Percentiles rank a stretch among this genome's conserved stretches.
Evolutionary conservation across 2,888 invertebrate species (phyloP).

Genomic region (Drosophila colorata): DNA sequence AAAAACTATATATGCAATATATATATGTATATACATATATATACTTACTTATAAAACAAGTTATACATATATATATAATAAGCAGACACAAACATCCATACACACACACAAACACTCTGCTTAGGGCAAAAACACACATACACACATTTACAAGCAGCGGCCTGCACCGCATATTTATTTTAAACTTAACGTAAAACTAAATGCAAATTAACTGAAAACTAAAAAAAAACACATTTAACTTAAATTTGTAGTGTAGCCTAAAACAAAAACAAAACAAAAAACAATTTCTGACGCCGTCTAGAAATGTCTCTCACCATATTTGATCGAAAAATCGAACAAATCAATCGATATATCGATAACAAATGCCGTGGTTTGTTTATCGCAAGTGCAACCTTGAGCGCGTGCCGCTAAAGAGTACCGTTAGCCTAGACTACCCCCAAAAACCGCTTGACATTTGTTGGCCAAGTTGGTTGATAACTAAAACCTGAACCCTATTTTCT

Average conservation of each 20-base stretch:
- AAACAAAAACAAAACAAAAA: constrained; percentile 19
- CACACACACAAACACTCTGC: constrained; percentile 31
- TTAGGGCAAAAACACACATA: constrained; percentile 12
- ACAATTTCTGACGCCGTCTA: constrained; percentile 10
- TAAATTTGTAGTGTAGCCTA: constrained; percentile 56
- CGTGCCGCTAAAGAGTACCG: constrained; percentile 1
- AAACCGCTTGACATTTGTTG: constrained; percentile 12
- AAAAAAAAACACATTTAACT: constrained; percentile 34
- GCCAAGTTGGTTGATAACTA: constrained; percentile 7
- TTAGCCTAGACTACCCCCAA: neutral
- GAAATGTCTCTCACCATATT: constrained; percentile 22
- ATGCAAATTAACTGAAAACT: constrained; percentile 41
- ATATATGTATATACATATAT: constrained; percentile 25
- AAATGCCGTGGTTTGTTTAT: constrained; percentile 1
- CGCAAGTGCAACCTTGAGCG: constrained; percentile 31
- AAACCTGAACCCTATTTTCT: constrained; percentile 20
- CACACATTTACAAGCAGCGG: constrained; percentile 57
- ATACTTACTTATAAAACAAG: constrained; percentile 43
- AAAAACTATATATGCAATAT: constrained; percentile 37
- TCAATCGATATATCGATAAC: constrained; percentile 26
- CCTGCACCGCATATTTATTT: constrained; percentile 71
- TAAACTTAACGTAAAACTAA: constrained; percentile 58
- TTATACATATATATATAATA: constrained; percentile 46
- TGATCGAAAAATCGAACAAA: neutral
- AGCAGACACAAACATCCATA: constrained; percentile 36